A percentile compares a stretch with the other conserved stretches of the same genome.
phyloP scores from a whole-genome alignment of 92 coral and sea anemone species.

The Nematostella vectensis region DNA sequence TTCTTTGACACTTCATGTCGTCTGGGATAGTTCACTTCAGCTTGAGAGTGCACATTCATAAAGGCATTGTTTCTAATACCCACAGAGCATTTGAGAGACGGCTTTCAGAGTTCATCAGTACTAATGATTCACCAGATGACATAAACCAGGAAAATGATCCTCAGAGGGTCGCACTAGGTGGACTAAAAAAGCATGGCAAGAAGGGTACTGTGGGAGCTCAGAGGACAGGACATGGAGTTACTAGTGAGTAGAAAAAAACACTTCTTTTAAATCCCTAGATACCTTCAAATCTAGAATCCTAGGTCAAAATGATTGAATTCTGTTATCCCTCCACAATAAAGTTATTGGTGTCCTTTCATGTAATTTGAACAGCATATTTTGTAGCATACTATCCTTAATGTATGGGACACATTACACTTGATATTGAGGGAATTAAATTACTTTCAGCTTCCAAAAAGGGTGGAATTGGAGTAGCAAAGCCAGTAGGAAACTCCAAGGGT shows the following conservation, averaged over 20 bases:
- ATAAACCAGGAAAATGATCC: constrained; percentile 16
- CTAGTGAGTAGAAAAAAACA: constrained; percentile 32
- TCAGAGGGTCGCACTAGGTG: constrained; percentile 65
- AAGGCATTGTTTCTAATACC: too few species aligned
- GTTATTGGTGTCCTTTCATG: neutral
- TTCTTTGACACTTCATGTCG: too few species aligned
- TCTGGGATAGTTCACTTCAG: too few species aligned
- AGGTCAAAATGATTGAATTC: too few species aligned
- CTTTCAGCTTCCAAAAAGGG: constrained; percentile 36
- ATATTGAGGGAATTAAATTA: too few species aligned
- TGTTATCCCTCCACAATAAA: too few species aligned
- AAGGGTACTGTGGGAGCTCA: constrained; percentile 66
- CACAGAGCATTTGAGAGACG: constrained; percentile 80
- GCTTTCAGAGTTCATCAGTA: constrained; percentile 48
- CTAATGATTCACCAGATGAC: constrained; percentile 9
- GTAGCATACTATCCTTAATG: too few species aligned
- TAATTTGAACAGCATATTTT: neutral
- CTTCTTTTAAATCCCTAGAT: neutral
- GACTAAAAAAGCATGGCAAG: constrained; percentile 64
- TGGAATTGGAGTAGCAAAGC: constrained; percentile 29
- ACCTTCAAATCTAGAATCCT: neutral
- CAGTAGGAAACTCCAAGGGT: constrained; percentile 31
- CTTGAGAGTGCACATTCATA: too few species aligned
- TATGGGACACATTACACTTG: too few species aligned
- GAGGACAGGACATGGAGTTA: constrained; percentile 56